These are phyloP conservation scores for Folsomia candida DNA, from an alignment of 2,888 invertebrate species.

Conservation along the genomic window DNA sequence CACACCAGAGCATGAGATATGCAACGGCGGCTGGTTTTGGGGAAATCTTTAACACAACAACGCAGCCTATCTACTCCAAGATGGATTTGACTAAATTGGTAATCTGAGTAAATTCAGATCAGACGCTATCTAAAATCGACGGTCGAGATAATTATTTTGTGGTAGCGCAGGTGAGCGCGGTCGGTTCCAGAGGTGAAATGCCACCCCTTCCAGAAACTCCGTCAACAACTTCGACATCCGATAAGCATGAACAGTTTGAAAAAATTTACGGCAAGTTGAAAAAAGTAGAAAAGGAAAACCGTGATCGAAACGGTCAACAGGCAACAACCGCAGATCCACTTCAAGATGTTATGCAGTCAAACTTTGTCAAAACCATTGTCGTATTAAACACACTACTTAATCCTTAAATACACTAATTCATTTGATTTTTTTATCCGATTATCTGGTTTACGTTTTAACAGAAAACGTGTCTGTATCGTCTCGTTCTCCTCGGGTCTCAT, in stretches of 20 bases:
- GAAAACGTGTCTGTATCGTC: conserved; percentile 41
- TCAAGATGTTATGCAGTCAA: conserved; percentile 24
- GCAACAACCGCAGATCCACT: neutral
- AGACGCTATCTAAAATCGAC: too few relatives aligned
- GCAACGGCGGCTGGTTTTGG: neutral
- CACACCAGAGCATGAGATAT: neutral
- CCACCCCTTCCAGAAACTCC: neutral
- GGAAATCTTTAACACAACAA: neutral
- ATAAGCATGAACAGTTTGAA: conserved; percentile 3
- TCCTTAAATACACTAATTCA: too few relatives aligned
- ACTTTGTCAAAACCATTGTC: conserved; percentile 30
- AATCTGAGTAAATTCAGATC: too few relatives aligned
- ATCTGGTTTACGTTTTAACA: too few relatives aligned
- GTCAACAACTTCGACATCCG: too few relatives aligned
- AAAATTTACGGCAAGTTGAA: conserved; percentile 16
- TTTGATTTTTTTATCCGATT: too few relatives aligned
- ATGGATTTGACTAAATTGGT: conserved; percentile 19
- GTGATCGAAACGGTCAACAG: neutral
- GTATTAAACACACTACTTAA: too few relatives aligned
- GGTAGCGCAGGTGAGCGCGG: neutral
- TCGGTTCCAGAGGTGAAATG: conserved; percentile 12
- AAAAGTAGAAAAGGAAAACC: neutral
- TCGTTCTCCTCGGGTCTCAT: conserved; percentile 37
- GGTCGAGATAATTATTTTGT: too few relatives aligned
- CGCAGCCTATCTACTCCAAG: conserved; percentile 17